Percentiles rank a stretch among this genome's conserved stretches.
Conservation (phyloP, 1,140 invertebrate species). For the Cydia amplana region DNA sequence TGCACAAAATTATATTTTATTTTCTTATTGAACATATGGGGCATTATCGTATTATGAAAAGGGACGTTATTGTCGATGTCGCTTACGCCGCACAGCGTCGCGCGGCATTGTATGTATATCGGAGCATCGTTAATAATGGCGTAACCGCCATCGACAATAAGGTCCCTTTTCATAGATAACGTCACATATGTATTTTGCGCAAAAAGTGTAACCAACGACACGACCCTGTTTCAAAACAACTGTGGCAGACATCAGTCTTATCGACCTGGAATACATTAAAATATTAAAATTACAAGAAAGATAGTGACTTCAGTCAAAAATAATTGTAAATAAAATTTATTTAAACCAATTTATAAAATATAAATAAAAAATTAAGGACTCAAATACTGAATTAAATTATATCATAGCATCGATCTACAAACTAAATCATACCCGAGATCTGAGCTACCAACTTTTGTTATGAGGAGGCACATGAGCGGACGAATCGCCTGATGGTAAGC, state of each 20-base stretch:
- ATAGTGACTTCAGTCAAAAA: neutral
- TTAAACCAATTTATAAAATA: conserved; percentile 20
- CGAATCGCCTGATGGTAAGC: no score
- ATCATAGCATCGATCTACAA: conserved; percentile 19
- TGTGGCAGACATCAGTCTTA: conserved; percentile 18
- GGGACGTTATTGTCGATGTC: no score
- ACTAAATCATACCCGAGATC: conserved; percentile 1
- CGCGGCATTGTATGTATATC: no score
- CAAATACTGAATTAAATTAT: conserved; percentile 26
- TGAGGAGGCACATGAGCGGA: no score
- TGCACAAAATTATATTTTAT: neutral
- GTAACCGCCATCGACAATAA: no score
- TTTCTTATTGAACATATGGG: neutral
- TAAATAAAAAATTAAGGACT: conserved; percentile 6
- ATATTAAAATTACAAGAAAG: neutral
- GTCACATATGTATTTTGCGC: neutral
- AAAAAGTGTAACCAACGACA: neutral
- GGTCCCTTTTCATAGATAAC: no score
- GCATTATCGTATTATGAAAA: no score
- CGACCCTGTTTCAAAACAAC: conserved; percentile 21
- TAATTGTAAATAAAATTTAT: conserved; percentile 28
- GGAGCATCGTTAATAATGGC: no score
- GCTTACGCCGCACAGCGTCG: no score
- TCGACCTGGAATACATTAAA: conserved; percentile 17
- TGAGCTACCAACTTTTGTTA: neutral